Base-by-base conservation (phyloP, 2,888 invertebrate species). In the Mythimna ferrago region DNA sequence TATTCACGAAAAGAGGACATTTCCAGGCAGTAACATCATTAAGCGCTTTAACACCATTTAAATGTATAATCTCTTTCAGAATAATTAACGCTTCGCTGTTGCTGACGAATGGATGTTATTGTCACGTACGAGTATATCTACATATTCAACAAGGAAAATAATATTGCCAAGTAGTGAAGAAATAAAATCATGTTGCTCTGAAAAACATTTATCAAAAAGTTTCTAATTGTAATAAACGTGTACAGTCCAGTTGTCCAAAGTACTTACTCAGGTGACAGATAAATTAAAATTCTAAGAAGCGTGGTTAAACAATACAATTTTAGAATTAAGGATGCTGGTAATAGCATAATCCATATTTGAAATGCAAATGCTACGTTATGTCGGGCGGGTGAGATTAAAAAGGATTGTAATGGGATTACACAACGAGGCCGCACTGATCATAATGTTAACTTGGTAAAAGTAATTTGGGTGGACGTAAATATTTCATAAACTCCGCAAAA, bases 361-460 rank as follows among this genome's bases (percentile, higher is more conserved):
- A 88, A 88, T 88, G 83, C 85, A 86, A 87, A 88, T 87, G 72
- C 71, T 76, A 74, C 80, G 84, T 88, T 80, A 80, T 70, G 78
- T 82, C 65, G 76, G 82, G 75, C 71, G 80, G 80, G 83, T 85
- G 82, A 85, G 90, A 90, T 91, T 90, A 89, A 88, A 90, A 89
- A 87, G 89, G 88, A 88, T 88, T 90, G 75, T 74, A 81, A 73
- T 75, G 63, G 81, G 83, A 88, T 89, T 89, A 89, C 84, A 83
- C 81, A 82, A 81, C 78, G 80, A 71, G 80, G 71, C 78, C 83
- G 71, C 77, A 79, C 84, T 85, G 88, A 87, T 89, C 80, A 86
- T 86, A 88, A 83, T 86, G 86, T 89, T 83, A 89, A 87, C 81
- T 85, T 78, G 69, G 83, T 87, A 82, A 86, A 89, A 82, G 77